Base-by-base conservation (phyloP, 1,140 invertebrate genomes). In the Vollenhovia emeryi region DNA sequence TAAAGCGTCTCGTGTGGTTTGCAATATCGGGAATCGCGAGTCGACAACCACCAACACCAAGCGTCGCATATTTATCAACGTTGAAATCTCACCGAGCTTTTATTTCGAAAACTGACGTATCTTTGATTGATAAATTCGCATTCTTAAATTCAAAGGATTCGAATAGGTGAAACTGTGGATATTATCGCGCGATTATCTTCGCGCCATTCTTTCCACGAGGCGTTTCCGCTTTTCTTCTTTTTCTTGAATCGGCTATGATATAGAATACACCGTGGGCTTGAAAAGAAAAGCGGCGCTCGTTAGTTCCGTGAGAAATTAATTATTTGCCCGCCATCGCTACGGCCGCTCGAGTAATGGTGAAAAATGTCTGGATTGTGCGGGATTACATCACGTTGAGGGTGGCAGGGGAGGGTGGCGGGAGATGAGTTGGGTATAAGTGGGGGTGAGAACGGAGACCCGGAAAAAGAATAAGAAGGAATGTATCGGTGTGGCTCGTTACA, bases 401-500 rank as follows among this genome's bases (percentile, higher is more conserved):
- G 45, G 82, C 84, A 86, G 90, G 82, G 86, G 85, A 74, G 86
- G 30, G 76, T 30, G 59, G 73, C 57, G 18, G 27, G 62, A 78
- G 79, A 66, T 73, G 76, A 71, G 64, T 71, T 79, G 59, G 86
- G 64, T 82, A n/a, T n/a, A 60, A 82, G 84, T 76, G 48, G 68
- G 75, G 78, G 82, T 55, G 74, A 60, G 85, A 62, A 80, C 84
- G 88, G 79, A 73, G 69, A 84, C 85, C 84, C 33, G 75, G 86
- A 69, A 89, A 93, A 94, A 94, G 93, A 95, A 95, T 95, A 94
- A 94, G 94, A 94, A 94, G 91, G 93, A 95, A 94, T 89, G 93
- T 94, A 95, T 94, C 94, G 94, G 94, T 94, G 94, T 94, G 93
- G 92, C 94, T 95, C 93, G 94, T 95, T 95, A 94, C 93, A 94